Conservation (phyloP, 2,888 invertebrate genomes). For the Anoplius nigerrimus region DNA sequence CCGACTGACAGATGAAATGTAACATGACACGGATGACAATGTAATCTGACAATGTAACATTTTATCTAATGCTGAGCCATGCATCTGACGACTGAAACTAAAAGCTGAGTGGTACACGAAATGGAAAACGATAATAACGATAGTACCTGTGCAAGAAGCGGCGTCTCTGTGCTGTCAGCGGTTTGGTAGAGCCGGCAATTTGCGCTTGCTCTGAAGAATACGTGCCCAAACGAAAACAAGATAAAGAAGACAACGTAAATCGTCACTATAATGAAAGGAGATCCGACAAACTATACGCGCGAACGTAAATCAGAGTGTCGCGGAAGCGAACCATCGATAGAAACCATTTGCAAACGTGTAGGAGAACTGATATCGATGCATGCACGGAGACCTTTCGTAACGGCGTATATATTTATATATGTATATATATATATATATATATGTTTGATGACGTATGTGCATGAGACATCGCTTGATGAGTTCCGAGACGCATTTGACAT, state of each 20-base stretch:
- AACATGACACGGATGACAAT: too few species aligned
- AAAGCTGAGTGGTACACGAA: constrained; percentile 35
- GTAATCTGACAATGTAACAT: constrained; percentile 4
- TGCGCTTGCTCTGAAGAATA: constrained; percentile 74
- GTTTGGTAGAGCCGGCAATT: constrained; percentile 74
- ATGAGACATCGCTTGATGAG: too few species aligned
- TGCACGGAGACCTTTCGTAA: constrained; percentile 44
- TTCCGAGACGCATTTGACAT: too few species aligned
- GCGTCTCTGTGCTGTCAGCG: constrained; percentile 75
- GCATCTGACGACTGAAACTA: constrained; percentile 47
- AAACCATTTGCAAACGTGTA: background rate
- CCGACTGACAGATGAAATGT: too few species aligned
- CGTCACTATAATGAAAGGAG: constrained; percentile 57
- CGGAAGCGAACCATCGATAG: background rate
- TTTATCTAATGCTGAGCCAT: constrained; percentile 44
- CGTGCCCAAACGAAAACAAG: constrained; percentile 71
- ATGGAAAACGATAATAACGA: constrained; percentile 62
- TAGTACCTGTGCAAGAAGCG: constrained; percentile 75
- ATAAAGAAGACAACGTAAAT: constrained; percentile 71
- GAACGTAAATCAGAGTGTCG: constrained; percentile 3
- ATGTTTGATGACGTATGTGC: constrained; percentile 3
- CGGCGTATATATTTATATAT: constrained; percentile 23
- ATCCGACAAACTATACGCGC: constrained; percentile 1
- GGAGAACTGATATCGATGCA: constrained; percentile 52
- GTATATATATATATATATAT: constrained; percentile 28